Conservation (phyloP, 2,113 vertebrate species). For the Callorhinus ursinus region DNA sequence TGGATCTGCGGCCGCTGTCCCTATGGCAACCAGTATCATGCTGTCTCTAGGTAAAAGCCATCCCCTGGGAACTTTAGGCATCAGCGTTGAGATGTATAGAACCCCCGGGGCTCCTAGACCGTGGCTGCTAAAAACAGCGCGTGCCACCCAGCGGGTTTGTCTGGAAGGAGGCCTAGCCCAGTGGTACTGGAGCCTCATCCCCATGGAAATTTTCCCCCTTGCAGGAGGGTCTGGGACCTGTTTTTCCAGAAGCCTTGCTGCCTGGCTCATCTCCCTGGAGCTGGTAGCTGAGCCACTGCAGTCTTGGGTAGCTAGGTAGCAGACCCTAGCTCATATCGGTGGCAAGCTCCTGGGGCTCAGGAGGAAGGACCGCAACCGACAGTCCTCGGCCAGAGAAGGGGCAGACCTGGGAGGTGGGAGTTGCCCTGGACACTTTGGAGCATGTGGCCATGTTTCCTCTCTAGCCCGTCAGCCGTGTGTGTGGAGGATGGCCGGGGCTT, state of each 20-base stretch:
- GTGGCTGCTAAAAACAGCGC: neutral
- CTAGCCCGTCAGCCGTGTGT: accelerated
- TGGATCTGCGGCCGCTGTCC: constrained; percentile 76
- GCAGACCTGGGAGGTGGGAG: accelerated
- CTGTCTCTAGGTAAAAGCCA: constrained; percentile 71
- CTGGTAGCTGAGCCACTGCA: neutral
- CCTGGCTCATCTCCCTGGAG: neutral
- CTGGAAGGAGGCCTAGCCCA: neutral
- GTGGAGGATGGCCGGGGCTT: accelerated
- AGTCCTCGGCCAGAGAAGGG: neutral
- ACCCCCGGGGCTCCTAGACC: neutral
- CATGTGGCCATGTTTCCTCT: accelerated
- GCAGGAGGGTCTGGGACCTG: neutral
- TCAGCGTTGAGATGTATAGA: constrained; percentile 1
- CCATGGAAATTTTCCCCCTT: neutral
- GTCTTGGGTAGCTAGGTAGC: neutral
- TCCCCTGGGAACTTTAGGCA: constrained; percentile 60
- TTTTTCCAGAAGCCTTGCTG: neutral
- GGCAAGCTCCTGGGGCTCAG: neutral
- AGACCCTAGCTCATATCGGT: neutral
- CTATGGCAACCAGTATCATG: constrained; percentile 82
- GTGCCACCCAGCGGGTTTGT: neutral
- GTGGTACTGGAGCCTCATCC: neutral
- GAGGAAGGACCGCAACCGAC: neutral
- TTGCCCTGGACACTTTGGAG: accelerated